Conservation (phyloP, 2,797 vertebrate species). For the Rhabdophis nuchalis region DNA sequence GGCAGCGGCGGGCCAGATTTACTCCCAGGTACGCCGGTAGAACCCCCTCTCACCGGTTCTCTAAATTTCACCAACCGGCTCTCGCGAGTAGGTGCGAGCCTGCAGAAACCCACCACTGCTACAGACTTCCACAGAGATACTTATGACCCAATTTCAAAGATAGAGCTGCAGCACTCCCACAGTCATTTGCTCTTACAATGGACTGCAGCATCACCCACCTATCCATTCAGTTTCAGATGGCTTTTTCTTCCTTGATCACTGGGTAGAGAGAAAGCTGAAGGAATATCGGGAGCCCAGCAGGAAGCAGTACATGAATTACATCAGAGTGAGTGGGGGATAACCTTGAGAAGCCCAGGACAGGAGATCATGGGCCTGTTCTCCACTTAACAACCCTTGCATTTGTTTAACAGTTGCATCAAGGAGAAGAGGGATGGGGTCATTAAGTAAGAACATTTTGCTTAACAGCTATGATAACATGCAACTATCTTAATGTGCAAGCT, state of each 20-base stretch:
- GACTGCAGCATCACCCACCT: background rate
- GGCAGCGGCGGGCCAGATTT: too few relatives aligned
- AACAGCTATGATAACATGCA: background rate
- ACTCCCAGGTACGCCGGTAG: too few relatives aligned
- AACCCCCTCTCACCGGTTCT: too few relatives aligned
- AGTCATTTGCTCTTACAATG: background rate
- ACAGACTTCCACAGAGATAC: background rate
- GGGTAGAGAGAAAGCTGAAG: background rate
- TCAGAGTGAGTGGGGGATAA: background rate
- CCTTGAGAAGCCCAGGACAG: background rate
- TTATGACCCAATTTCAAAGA: background rate
- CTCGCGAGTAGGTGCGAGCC: too few relatives aligned
- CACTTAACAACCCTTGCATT: background rate
- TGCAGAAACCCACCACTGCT: too few relatives aligned
- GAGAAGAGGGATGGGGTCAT: background rate
- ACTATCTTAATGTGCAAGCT: background rate
- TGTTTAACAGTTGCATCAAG: background rate
- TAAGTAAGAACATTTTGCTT: background rate
- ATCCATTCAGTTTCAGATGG: background rate
- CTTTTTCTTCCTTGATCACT: background rate
- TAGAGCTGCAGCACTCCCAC: background rate
- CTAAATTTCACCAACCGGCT: too few relatives aligned
- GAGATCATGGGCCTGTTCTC: background rate
- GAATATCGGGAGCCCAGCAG: background rate
- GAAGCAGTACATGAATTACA: background rate